Base-by-base conservation (phyloP, 1,140 invertebrate species). In the Papilio helenus region DNA sequence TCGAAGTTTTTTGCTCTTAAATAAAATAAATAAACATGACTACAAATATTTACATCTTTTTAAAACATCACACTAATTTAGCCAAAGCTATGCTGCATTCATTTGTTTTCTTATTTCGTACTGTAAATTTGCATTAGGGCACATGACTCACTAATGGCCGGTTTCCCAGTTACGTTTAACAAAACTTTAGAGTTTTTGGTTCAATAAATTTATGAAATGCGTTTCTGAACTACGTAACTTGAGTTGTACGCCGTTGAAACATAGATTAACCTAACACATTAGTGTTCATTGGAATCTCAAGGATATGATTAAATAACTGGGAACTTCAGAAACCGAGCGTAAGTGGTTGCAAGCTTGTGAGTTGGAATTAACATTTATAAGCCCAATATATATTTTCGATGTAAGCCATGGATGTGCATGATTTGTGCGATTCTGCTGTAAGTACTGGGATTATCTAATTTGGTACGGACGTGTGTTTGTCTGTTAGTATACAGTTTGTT, bases 401-500 rank as follows among this genome's bases (percentile, higher is more conserved):
- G 49, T 76, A 76, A 76, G 49, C 51, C 74, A 76, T 58, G 74
- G 74, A 76, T 76, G 23, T 76, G 5, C 29, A 61, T 76, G 74
- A 76, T 76, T 76, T 76, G 74, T 58, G 44, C 42, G 74, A 29
- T 76, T n/a, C 49, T 76, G 74, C 74, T 76, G 51, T 55, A 76
- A 55, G n/a, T 76, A 58, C 51, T n/a, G 49, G 51, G 16, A 76
- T 76, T 58, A 76, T 58, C 74, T 76, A 58, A 76, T 58, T 76
- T 76, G 10, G 74, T 76, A 46, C 18, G 42, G n/a, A 26, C 20
- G 42, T 26, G 44, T 74, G 39, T 73, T 49, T 72, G 42, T 72
- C 10, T 74, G 49, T 51, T 74, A 49, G 51, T 51, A n/a, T 51
- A 20, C 29, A 71, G 29, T 20, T n/a, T 72, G 39, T 20, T 20